phyloP scores from a whole-genome alignment of 92 coral and sea anemone genomes.

The Parazoanthus darwini region DNA sequence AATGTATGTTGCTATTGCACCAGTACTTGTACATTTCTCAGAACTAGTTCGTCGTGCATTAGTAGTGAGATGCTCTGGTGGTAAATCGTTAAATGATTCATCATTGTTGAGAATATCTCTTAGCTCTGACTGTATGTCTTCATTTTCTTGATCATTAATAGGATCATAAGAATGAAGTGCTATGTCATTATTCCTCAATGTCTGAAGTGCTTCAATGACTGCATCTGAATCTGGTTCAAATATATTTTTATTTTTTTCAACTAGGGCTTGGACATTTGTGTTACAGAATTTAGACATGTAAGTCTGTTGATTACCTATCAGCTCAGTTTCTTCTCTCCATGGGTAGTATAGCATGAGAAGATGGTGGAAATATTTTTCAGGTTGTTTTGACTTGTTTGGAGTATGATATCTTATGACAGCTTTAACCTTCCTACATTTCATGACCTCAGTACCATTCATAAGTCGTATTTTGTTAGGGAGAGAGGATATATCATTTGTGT shows the following conservation, averaged over 20 bases:
- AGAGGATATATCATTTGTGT: not conserved
- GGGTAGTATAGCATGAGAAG: constrained; percentile 32
- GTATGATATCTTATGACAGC: constrained; percentile 52
- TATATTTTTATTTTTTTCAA: not conserved
- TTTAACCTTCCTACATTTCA: constrained; percentile 51
- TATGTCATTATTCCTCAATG: constrained; percentile 53
- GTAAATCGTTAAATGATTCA: constrained; percentile 53
- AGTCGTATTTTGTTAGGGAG: constrained; percentile 41
- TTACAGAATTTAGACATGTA: constrained; percentile 2
- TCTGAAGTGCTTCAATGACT: constrained; percentile 59
- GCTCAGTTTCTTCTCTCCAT: constrained; percentile 7
- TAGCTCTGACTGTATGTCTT: constrained; percentile 40
- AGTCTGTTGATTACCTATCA: not conserved
- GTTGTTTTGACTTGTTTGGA: constrained; percentile 50
- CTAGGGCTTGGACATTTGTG: not conserved
- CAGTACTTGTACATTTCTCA: constrained; percentile 12
- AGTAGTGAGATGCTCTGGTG: no score
- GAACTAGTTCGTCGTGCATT: no score
- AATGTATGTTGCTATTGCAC: constrained; percentile 34
- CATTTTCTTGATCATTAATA: constrained; percentile 73
- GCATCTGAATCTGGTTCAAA: constrained; percentile 51
- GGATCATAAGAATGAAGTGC: constrained; percentile 53
- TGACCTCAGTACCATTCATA: constrained; percentile 40
- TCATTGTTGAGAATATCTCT: constrained; percentile 44
- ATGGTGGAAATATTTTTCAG: constrained; percentile 54